A percentile compares a stretch with the other conserved stretches of the same genome.
Conservation (phyloP, 2,888 invertebrate species). For the Macrophya alboannulata region DNA sequence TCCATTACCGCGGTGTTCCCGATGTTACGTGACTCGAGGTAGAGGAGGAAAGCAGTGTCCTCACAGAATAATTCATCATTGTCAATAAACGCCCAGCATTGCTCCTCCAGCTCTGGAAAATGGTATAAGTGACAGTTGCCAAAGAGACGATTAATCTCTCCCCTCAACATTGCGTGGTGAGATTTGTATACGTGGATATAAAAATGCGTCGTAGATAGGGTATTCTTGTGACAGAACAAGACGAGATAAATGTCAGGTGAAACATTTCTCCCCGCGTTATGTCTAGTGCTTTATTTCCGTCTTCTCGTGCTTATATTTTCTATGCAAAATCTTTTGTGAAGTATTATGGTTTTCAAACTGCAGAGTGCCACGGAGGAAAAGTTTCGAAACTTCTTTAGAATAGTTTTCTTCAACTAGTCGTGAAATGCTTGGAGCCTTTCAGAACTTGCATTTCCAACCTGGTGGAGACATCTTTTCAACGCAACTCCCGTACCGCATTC, state of each 20-base stretch:
- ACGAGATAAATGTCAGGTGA: constrained; percentile 38
- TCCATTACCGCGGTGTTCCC: constrained; percentile 85
- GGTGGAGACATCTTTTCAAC: constrained; percentile 34
- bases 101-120: constrained; percentile 86
- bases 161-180: background rate
- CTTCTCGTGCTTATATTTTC: background rate
- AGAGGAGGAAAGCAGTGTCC: constrained; percentile 88
- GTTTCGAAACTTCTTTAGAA: constrained; percentile 37
- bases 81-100: constrained; percentile 90
- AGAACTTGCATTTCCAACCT: constrained; percentile 34
- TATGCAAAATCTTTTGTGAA: constrained; percentile 39
- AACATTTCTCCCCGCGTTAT: constrained; percentile 17
- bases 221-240: constrained; percentile 31
- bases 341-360: constrained; percentile 16
- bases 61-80: constrained; percentile 87
- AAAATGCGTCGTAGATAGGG: background rate
- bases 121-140: background rate
- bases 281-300: constrained; percentile 27
- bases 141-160: constrained; percentile 18
- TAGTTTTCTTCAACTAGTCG: constrained; percentile 35
- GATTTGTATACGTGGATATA: background rate
- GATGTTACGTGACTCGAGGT: constrained; percentile 83
- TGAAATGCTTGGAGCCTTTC: constrained; percentile 35
- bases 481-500: constrained; percentile 16
- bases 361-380: constrained; percentile 30